Conservation (phyloP, 2,888 invertebrate species). For the Cremastinae sp. region DNA sequence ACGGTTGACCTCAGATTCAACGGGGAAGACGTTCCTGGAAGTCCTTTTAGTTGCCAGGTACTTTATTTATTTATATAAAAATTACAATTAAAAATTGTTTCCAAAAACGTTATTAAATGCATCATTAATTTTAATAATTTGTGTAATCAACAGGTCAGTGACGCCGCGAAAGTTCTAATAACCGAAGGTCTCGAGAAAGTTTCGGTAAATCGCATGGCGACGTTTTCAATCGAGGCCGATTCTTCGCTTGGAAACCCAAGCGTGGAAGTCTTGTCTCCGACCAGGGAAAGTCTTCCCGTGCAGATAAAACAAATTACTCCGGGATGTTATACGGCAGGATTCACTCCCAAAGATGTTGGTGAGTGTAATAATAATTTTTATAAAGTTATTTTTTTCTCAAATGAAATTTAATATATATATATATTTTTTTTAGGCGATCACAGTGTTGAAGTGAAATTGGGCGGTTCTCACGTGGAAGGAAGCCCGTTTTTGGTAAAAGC, state of each 20-base stretch:
- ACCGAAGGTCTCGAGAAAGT: slow-evolving; percentile 93
- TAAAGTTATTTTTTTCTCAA: not conserved
- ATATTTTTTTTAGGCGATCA: slow-evolving; percentile 85
- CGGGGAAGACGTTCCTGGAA: slow-evolving; percentile 95
- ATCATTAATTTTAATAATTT: not conserved
- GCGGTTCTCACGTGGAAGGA: slow-evolving; percentile 93
- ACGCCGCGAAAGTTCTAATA: slow-evolving; percentile 84
- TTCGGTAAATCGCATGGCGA: slow-evolving; percentile 91
- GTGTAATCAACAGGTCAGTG: slow-evolving; percentile 72
- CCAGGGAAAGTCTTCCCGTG: slow-evolving; percentile 85
- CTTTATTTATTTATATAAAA: not conserved
- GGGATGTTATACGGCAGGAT: slow-evolving; percentile 91
- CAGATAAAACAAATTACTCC: slow-evolving; percentile 91
- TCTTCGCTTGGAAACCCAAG: slow-evolving; percentile 85
- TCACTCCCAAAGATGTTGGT: slow-evolving; percentile 94
- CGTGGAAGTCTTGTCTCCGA: slow-evolving; percentile 86
- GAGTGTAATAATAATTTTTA: slow-evolving; percentile 66
- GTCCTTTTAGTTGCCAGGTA: slow-evolving; percentile 82
- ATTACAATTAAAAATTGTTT: not conserved
- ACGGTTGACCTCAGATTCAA: slow-evolving; percentile 98
- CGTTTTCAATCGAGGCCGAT: slow-evolving; percentile 93
- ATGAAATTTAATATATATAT: not conserved
- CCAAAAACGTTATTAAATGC: not conserved
- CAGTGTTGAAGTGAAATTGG: slow-evolving; percentile 89
- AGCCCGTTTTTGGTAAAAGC: slow-evolving; percentile 98